phyloP scores from a whole-genome alignment of 2,888 invertebrate genomes.

The Drosophila nr. medialis region DNA sequence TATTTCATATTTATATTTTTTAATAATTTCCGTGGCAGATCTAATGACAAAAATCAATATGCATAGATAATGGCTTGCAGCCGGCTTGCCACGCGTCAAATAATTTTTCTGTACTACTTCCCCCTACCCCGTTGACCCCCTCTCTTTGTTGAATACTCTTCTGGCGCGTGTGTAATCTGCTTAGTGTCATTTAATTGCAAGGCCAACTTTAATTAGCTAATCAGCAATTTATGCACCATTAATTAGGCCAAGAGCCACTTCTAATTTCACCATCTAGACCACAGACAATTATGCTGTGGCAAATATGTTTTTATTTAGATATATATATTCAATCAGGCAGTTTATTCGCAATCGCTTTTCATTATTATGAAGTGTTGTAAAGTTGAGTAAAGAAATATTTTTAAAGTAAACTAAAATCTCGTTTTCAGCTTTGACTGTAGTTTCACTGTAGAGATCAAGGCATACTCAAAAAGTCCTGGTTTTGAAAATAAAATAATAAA shows the following conservation, averaged over 20 bases:
- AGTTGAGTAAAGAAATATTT: too few relatives aligned
- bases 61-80: constrained; percentile 39
- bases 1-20: constrained; percentile 12
- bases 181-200: constrained; percentile 52
- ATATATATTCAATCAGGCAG: constrained; percentile 4
- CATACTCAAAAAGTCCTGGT: neutral
- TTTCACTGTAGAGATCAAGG: too few relatives aligned
- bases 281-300: neutral
- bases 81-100: constrained; percentile 31
- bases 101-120: neutral
- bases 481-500: neutral
- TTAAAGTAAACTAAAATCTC: too few relatives aligned
- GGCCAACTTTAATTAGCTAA: constrained; percentile 61
- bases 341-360: neutral
- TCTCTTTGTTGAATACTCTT: neutral
- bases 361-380: neutral
- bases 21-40: constrained; percentile 37
- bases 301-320: neutral
- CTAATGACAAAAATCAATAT: constrained; percentile 48
- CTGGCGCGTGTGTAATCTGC: constrained; percentile 50
- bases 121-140: neutral
- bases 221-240: constrained; percentile 65
- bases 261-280: constrained; percentile 15
- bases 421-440: too few relatives aligned
- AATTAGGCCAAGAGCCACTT: constrained; percentile 43